Percentiles rank a stretch among this genome's conserved stretches.
Conservation (phyloP, 2,888 invertebrate genomes). For the Agelastica alni region DNA sequence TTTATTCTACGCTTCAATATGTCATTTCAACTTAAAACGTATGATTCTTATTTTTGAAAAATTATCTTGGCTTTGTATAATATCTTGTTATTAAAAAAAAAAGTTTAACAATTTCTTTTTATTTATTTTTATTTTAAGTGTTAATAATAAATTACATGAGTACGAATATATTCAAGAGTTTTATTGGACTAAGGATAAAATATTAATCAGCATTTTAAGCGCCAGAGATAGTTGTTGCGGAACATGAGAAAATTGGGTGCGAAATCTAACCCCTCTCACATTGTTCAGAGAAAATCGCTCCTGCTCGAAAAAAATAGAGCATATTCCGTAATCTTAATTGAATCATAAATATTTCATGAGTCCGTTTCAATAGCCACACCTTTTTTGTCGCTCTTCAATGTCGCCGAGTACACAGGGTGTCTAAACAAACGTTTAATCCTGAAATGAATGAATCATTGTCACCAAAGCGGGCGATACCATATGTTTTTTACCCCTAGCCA, state of each 20-base stretch:
- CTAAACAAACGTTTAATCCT: conserved; percentile 26
- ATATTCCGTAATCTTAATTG: conserved; percentile 13
- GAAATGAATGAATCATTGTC: conserved; percentile 25
- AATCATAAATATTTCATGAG: conserved; percentile 20
- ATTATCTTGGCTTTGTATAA: too few relatives aligned
- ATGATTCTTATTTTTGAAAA: too few relatives aligned
- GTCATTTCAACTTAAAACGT: too few relatives aligned
- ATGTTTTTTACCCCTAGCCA: neutral
- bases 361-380: conserved; percentile 11
- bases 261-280: neutral
- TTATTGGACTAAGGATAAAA: too few relatives aligned
- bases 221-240: too few relatives aligned
- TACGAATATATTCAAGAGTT: too few relatives aligned
- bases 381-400: conserved; percentile 14
- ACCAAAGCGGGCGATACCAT: neutral
- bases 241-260: neutral
- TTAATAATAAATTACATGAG: too few relatives aligned
- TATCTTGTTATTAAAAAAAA: too few relatives aligned
- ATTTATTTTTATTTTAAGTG: too few relatives aligned
- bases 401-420: conserved; percentile 18
- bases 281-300: conserved; percentile 7
- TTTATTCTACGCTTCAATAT: too few relatives aligned
- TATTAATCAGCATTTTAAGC: too few relatives aligned
- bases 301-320: conserved; percentile 7
- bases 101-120: too few relatives aligned